Evolutionary conservation across 2,888 invertebrate genomes (phyloP).

Genomic region (Acronicta aceris): DNA sequence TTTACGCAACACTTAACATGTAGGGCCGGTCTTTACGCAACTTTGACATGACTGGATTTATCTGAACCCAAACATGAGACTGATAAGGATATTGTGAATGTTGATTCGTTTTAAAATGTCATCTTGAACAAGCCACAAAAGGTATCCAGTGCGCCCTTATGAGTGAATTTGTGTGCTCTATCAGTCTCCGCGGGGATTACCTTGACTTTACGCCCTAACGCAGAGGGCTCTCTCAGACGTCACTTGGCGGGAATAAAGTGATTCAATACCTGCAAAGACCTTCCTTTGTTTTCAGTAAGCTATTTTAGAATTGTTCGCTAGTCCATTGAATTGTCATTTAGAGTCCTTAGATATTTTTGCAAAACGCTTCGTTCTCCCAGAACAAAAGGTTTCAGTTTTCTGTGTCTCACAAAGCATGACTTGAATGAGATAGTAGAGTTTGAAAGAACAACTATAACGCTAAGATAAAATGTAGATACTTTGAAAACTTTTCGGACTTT

Average conservation of each 20-base stretch:
- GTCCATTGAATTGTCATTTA: background rate
- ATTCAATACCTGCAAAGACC: conserved; percentile 24
- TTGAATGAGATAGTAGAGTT: conserved; percentile 31
- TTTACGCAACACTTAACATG: conserved; percentile 31
- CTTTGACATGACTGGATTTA: conserved; percentile 12
- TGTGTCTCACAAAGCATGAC: conserved; percentile 20
- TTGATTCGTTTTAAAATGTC: conserved; percentile 11
- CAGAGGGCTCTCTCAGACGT: conserved; percentile 51
- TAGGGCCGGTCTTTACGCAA: conserved; percentile 23
- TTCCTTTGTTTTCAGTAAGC: conserved; percentile 13
- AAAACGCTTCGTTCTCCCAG: conserved; percentile 3
- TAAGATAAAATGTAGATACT: conserved; percentile 33
- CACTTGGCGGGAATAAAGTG: conserved; percentile 33
- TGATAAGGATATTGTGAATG: conserved; percentile 8
- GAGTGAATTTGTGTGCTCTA: conserved; percentile 61
- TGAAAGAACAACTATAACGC: conserved; percentile 38
- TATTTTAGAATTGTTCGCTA: conserved; percentile 4
- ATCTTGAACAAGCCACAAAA: conserved; percentile 17
- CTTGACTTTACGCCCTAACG: conserved; percentile 56
- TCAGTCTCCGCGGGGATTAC: conserved; percentile 59
- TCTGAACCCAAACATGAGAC: conserved; percentile 3
- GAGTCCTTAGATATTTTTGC: conserved; percentile 5
- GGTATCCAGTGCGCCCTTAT: conserved; percentile 34
- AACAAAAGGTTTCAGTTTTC: conserved; percentile 26
- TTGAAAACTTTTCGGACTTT: conserved; percentile 42